Evolutionary conservation across 2,113 vertebrate species (phyloP).

Genomic region (Lophotis ruficrista): DNA sequence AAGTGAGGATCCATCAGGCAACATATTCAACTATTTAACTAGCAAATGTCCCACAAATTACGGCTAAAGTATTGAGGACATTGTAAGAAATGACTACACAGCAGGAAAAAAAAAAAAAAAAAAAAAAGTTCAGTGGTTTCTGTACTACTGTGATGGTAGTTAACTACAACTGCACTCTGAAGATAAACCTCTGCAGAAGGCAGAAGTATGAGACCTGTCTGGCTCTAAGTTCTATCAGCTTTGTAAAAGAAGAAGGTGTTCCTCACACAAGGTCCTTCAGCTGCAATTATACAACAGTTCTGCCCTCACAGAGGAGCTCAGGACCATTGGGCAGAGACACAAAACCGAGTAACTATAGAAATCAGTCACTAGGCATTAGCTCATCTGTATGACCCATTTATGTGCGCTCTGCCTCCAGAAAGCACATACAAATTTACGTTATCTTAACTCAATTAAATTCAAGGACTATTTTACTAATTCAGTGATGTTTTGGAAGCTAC

Average conservation of each 20-base stretch:
- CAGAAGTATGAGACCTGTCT: neutral
- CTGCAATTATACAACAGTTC: neutral
- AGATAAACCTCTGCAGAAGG: neutral
- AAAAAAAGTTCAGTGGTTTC: neutral
- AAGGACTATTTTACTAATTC: neutral
- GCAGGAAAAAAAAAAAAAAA: neutral
- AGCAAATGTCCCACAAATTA: neutral
- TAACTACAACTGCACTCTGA: neutral
- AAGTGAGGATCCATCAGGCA: neutral
- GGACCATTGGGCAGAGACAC: neutral
- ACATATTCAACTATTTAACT: neutral
- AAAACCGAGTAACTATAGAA: neutral
- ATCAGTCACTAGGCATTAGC: neutral
- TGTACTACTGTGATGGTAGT: neutral
- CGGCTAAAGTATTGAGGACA: neutral
- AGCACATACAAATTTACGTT: neutral
- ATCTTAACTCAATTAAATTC: neutral
- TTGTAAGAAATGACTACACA: neutral
- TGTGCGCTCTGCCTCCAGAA: neutral
- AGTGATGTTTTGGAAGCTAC: neutral
- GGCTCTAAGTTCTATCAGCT: accelerated
- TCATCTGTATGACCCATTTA: neutral
- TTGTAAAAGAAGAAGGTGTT: neutral
- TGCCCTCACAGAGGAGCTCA: neutral
- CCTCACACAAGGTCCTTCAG: neutral